Conservation (phyloP, 1,140 invertebrate species). For the Neodiprion fabricii region DNA sequence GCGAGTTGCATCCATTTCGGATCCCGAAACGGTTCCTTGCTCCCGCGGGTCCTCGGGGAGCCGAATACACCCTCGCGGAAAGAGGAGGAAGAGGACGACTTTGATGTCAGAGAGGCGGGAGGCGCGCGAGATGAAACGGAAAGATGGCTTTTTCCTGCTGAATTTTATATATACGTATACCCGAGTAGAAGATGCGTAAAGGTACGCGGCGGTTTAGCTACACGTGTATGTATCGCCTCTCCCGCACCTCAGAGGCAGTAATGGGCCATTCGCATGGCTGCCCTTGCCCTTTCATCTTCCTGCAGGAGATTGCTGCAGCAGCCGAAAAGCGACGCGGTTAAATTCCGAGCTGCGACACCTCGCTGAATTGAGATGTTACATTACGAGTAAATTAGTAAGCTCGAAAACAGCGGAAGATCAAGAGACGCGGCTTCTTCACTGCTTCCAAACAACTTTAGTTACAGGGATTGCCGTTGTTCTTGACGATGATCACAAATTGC, state of each 20-base stretch:
- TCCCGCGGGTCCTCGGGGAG: background rate
- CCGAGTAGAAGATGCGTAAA: too few relatives aligned
- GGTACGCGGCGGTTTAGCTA: too few relatives aligned
- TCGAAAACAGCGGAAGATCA: too few relatives aligned
- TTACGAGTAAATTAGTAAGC: too few relatives aligned
- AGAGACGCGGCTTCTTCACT: too few relatives aligned
- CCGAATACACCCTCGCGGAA: background rate
- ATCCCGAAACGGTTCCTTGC: background rate
- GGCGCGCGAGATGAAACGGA: background rate
- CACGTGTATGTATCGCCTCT: background rate
- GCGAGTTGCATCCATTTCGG: background rate
- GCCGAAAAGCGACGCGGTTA: background rate
- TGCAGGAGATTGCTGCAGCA: background rate
- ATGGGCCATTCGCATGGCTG: background rate
- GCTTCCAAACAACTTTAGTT: too few relatives aligned
- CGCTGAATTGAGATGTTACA: too few relatives aligned
- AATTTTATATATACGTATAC: background rate
- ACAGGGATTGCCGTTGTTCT: too few relatives aligned
- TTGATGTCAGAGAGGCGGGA: background rate
- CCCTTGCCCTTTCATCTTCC: background rate
- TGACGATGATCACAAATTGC: too few relatives aligned
- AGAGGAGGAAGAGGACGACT: background rate
- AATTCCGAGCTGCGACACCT: too few relatives aligned
- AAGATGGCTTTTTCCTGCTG: slow-evolving; percentile 1
- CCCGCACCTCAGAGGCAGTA: slow-evolving; percentile 1